Base-by-base conservation (phyloP, 2,797 vertebrate genomes). In the Spondyliosoma cantharus region DNA sequence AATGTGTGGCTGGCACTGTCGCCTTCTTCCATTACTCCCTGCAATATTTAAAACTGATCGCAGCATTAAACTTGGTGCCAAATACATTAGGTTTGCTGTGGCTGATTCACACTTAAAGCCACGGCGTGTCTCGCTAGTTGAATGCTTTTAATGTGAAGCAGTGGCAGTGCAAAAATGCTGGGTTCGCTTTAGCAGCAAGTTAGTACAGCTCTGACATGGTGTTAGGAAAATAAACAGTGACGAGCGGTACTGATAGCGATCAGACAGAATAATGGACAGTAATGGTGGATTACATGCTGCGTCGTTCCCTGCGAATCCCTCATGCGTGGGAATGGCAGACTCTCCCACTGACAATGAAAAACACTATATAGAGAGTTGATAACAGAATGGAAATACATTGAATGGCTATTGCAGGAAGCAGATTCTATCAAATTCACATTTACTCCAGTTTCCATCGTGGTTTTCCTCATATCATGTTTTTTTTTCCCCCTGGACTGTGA, bases 211-310 rank as follows among this genome's bases (percentile, higher is more conserved):
- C 43, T 29, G 24, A 60, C 32, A 27, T 24, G 46, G 24, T 8
- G 5, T 43, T 58, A 13, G 32, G 52, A 52, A 52, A 58, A 7
- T 43, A 16, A 29, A 59, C 54, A 42, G 50, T n/a, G 19, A 37
- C 17, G 27, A n/a, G 32, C 3, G 53, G 32, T 20, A 25, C 20
- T 37, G 60, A 59, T 80, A 42, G 20, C 24, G 69, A 24, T 42
- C 32, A 52, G 14, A 45, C 20, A 22, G 66, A 54, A 53, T 46
- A 17, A 25, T 20, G 52, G 53, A 49, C 54, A 15, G 32, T 61
- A 66, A 53, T 19, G n/a, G 60, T 50, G 49, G 61, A 65, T 49
- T 61, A 66, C 48, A 76, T 11, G 57, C 57, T 16, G 56, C 52
- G 14, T 17, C 22, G 1, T 45, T 63, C 32, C 20, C 25, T 46